Evolutionary conservation across 2,888 invertebrate genomes (phyloP), one percentile per base, ranked within the genome.

Genomic region (Drosophila merina): DNA sequence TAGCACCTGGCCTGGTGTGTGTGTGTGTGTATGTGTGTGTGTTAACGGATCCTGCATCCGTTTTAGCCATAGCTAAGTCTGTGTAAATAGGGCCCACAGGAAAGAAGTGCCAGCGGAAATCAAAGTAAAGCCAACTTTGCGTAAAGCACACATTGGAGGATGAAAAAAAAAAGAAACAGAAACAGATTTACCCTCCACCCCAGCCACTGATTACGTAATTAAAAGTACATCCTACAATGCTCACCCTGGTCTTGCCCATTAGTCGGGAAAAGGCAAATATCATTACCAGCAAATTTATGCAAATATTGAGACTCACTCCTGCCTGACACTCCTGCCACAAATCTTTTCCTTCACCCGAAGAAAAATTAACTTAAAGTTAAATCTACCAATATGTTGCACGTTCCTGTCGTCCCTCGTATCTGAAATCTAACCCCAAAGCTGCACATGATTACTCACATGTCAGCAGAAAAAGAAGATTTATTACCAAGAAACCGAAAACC

Each of bases 391-490:
- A 14, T 36, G 25, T 44, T 12, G 10, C 44, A 33, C 5, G 28
- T 47, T 44, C 48, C 49, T 14, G 28, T 49, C 20, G 20, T 20
- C 20, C 20, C 33, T 38, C 9, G 25, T 31, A 57, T 57, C 57
- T 30, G 33, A 42, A 14, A 56, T 49, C 56, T 42, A 67, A 36
- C 55, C 52, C 66, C 67, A 48, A 48, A 30, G 42, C 55, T 42
- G 47, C 66, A 56, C 62, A 28, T 26, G 45, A 49, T 51, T 56
- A 48, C 49, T 48, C 52, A 60, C 64, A 72, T 77, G 70, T 85
- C 74, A 68, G 73, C 75, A 62, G 38, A 68, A 68, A 67, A 64
- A 64, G 12, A 66, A 83, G 84, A 86, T 82, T 82, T 86, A 86
- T 86, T 63, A 40, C 75, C 69, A 31, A 50, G 59, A 62, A 72